A percentile compares a stretch with the other conserved stretches of the same genome.
Evolutionary conservation across 1,140 invertebrate genomes (phyloP).

Genomic region (Leptoteleia sp.): DNA sequence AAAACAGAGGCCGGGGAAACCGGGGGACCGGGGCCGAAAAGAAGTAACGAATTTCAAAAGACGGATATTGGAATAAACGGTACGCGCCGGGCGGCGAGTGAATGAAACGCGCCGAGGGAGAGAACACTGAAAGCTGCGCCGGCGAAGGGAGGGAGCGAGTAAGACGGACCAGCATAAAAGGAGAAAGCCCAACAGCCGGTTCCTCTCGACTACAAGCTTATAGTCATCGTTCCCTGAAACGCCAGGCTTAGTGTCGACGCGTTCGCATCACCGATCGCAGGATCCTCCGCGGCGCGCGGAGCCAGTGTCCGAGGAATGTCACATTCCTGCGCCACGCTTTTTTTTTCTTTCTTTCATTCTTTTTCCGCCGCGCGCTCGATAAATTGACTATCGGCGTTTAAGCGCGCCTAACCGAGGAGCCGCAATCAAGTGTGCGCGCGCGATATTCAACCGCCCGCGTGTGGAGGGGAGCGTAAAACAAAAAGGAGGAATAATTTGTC

Average conservation of each 20-base stretch:
- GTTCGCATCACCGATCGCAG: slow-evolving; percentile 56
- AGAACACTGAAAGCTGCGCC: slow-evolving; percentile 49
- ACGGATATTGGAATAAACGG: slow-evolving; percentile 46
- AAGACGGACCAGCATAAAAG: slow-evolving; percentile 62
- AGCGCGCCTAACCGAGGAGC: too few species aligned
- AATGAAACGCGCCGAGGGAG: slow-evolving; percentile 62
- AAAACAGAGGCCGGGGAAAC: slow-evolving; percentile 26
- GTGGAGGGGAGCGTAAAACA: too few species aligned
- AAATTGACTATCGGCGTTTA: slow-evolving; percentile 17
- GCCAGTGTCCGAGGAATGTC: slow-evolving; percentile 28
- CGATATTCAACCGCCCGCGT: too few species aligned
- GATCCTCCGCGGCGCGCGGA: slow-evolving; percentile 18
- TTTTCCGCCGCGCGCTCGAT: slow-evolving; percentile 10
- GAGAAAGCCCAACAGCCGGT: slow-evolving; percentile 64
- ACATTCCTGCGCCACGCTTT: slow-evolving; percentile 24
- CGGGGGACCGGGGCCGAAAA: slow-evolving; percentile 16
- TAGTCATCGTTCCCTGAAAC: slow-evolving; percentile 60
- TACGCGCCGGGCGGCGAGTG: slow-evolving; percentile 45
- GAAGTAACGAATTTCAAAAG: slow-evolving; percentile 64
- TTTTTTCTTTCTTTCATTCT: too few species aligned
- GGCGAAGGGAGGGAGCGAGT: slow-evolving; percentile 43
- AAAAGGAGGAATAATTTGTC: slow-evolving; percentile 11
- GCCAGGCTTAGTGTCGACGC: slow-evolving; percentile 64
- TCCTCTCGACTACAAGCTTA: slow-evolving; percentile 62
- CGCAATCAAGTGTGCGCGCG: not conserved